Evolutionary conservation across 2,888 invertebrate genomes (phyloP), one percentile per base, ranked within the genome.

Genomic region (Xylophagus ater): DNA sequence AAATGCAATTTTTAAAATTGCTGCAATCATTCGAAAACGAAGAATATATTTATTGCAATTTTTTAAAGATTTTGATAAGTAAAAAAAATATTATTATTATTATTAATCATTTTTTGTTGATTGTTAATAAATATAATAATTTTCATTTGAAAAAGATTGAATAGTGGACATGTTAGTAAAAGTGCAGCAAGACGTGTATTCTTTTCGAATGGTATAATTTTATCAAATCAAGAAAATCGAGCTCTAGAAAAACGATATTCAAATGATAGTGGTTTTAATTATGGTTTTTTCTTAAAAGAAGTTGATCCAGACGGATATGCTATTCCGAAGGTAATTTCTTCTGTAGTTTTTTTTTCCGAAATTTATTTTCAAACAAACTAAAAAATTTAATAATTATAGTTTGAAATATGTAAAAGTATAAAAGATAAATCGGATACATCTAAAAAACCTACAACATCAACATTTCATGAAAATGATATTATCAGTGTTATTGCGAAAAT

Each of bases 261-360:
- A 44, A 78, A 84, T 57, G 78, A 82, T 55, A 61, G 76, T 54
- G 85, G 84, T 15, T 84, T 86, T 60, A 77, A 76, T 66, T 86
- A 84, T 55, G 68, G 70, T 44, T 70, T 70, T 50, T 76, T 86
- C 49, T 62, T 85, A 37, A 71, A 73, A 40, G 82, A 83, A 62
- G 73, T 48, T 4, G 64, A 65, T 52, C 61, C 62, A 3, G 53
- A 55, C 0, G 59, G 60, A 41, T 62, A 60, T 41, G 60, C 54
- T 1, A 49, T 59, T 47, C 61, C 64, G 3, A 50, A 52, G 13
- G 48, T 60, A 46, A n/a, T 8, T 4, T 9, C 17, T 13, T 7
- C 5, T 21, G 21, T 21, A 7, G 9, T 17, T n/a, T 23, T 25
- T 37, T 21, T 15, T 34, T 18, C n/a, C 10, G 23, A 36, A 4